These are phyloP conservation scores for Anseranas semipalmata DNA, from an alignment of 2,113 vertebrate genomes.

Conservation along the genomic window DNA sequence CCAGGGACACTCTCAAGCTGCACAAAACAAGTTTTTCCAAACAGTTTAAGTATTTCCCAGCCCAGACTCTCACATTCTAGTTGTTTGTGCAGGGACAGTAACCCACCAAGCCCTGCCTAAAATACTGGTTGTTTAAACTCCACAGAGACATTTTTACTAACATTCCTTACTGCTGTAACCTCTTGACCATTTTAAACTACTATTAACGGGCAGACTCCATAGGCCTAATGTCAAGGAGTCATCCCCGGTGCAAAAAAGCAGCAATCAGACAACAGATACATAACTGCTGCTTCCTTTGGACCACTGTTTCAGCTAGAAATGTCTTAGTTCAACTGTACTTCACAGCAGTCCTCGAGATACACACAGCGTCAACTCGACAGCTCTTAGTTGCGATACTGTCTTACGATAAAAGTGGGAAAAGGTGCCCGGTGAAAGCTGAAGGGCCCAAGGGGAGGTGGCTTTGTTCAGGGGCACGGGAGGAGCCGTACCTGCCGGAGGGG, in stretches of 20 bases:
- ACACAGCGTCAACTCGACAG: not conserved
- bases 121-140: slow-evolving; percentile 64
- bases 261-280: not conserved
- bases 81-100: slow-evolving; percentile 71
- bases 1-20: slow-evolving; percentile 68
- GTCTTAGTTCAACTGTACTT: not conserved
- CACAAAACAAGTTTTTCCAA: slow-evolving; percentile 72
- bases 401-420: not conserved
- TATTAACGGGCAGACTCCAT: slow-evolving; percentile 49
- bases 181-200: slow-evolving; percentile 51
- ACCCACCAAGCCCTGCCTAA: slow-evolving; percentile 63
- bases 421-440: not conserved
- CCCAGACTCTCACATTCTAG: slow-evolving; percentile 66
- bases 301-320: not conserved
- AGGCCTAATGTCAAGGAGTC: slow-evolving; percentile 27
- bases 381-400: not conserved
- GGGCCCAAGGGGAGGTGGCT: not conserved
- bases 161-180: slow-evolving; percentile 47
- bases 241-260: slow-evolving; percentile 2
- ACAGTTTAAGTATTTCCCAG: slow-evolving; percentile 70
- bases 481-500: not conserved
- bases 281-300: not conserved
- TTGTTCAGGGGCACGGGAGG: not conserved
- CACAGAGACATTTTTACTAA: slow-evolving; percentile 53
- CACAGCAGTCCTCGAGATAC: not conserved